Evolutionary conservation across 2,113 vertebrate species (phyloP).

Genomic region (Triplophysa rosa): DNA sequence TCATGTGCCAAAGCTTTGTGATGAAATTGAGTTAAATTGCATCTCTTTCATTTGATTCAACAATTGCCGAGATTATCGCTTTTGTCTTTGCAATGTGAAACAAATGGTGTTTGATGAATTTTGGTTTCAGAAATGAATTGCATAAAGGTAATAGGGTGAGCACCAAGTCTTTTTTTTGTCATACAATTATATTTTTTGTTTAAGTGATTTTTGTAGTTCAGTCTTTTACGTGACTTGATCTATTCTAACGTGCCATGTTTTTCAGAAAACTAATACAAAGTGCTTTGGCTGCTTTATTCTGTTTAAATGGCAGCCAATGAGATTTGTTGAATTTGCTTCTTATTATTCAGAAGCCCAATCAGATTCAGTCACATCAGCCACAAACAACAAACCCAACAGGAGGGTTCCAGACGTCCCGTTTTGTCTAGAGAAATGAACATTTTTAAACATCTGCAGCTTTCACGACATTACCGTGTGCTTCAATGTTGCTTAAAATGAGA

Average conservation of each 20-base stretch:
- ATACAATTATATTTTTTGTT: not conserved
- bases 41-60: not conserved
- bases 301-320: conserved; percentile 56
- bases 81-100: not conserved
- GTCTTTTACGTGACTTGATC: not conserved
- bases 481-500: too few species aligned
- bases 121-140: not conserved
- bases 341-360: conserved; percentile 78
- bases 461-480: too few species aligned
- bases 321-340: conserved; percentile 74
- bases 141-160: not conserved
- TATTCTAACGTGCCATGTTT: not conserved
- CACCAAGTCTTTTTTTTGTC: not conserved
- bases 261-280: conserved; percentile 12
- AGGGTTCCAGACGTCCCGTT: not conserved
- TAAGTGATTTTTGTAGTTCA: not conserved
- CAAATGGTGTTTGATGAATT: not conserved
- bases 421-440: rapidly evolving
- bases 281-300: conserved; percentile 30
- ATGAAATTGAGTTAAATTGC: not conserved
- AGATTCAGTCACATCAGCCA: conserved; percentile 34
- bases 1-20: not conserved
- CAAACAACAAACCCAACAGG: conserved; percentile 32
- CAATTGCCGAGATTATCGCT: not conserved
- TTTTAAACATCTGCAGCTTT: not conserved